Percentiles rank a stretch among this genome's conserved stretches.
These are phyloP conservation scores for Zeus faber DNA, from an alignment of 2,113 vertebrate species.

Conservation along the genomic window DNA sequence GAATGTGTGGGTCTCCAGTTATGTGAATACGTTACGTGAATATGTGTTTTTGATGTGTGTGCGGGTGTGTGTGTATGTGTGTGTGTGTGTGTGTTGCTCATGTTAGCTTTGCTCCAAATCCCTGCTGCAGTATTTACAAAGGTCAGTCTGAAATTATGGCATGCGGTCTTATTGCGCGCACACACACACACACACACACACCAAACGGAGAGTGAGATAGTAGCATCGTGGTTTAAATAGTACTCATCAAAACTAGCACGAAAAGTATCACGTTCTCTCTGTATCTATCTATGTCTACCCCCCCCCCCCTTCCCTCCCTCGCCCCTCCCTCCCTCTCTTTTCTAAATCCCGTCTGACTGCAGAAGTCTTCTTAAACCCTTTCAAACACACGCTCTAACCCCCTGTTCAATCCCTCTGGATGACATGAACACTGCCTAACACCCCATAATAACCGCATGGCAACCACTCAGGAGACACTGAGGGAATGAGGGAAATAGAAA, in stretches of 20 bases:
- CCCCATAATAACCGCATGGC: conserved; percentile 52
- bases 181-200: conserved; percentile 8
- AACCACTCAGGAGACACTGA: conserved; percentile 44
- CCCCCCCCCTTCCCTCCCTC: too few species aligned
- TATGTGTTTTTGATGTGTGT: neutral
- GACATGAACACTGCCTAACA: conserved; percentile 49
- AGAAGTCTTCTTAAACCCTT: conserved; percentile 54
- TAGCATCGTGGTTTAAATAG: too few species aligned
- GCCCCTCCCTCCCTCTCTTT: too few species aligned
- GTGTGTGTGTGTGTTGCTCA: conserved; percentile 2
- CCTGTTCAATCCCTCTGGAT: conserved; percentile 49
- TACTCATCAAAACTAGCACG: too few species aligned
- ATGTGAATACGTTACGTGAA: too few species aligned
- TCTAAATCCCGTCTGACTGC: too few species aligned
- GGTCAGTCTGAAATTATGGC: too few species aligned
- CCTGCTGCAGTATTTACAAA: conserved; percentile 56
- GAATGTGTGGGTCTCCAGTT: too few species aligned
- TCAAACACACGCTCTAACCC: conserved; percentile 46
- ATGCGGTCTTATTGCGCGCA: conserved; percentile 37
- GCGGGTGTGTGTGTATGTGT: neutral
- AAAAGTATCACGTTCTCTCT: too few species aligned
- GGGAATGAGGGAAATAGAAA: conserved; percentile 35
- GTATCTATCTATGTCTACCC: too few species aligned
- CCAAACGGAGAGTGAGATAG: too few species aligned
- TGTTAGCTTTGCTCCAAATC: conserved; percentile 38